A percentile compares a stretch with the other conserved stretches of the same genome.
Evolutionary conservation across 2,113 vertebrate genomes (phyloP).

Genomic region (Microcebus lehilahytsara): DNA sequence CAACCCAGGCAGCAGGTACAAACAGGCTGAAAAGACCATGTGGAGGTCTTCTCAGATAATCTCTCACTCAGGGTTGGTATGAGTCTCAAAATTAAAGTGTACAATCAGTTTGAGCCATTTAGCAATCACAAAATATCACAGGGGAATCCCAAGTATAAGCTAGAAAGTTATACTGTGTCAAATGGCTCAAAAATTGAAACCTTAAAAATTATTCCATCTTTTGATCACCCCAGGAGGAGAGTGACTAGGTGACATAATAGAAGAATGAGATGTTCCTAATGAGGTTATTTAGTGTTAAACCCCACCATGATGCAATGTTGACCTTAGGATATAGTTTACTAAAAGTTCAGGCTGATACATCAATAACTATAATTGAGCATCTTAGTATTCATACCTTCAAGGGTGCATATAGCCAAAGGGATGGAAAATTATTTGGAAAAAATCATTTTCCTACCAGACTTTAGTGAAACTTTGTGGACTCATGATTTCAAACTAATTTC

Average conservation of each 20-base stretch:
- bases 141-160: background rate
- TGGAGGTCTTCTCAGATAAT: background rate
- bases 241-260: too few relatives aligned
- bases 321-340: background rate
- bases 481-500: background rate
- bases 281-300: background rate
- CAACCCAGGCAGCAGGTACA: too few relatives aligned
- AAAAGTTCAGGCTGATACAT: background rate
- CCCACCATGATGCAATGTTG: too few relatives aligned
- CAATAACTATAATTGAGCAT: background rate
- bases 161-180: background rate
- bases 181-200: background rate
- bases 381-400: background rate
- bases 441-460: background rate
- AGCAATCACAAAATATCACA: background rate
- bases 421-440: background rate
- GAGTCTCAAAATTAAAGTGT: background rate
- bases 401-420: background rate
- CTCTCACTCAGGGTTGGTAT: too few relatives aligned
- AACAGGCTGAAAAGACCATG: too few relatives aligned
- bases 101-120: background rate
- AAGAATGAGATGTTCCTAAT: background rate
- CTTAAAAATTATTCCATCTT: background rate
- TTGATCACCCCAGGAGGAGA: background rate
- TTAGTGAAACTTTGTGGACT: background rate